Conservation (phyloP, 2,797 vertebrate genomes). For the Argya squamiceps region DNA sequence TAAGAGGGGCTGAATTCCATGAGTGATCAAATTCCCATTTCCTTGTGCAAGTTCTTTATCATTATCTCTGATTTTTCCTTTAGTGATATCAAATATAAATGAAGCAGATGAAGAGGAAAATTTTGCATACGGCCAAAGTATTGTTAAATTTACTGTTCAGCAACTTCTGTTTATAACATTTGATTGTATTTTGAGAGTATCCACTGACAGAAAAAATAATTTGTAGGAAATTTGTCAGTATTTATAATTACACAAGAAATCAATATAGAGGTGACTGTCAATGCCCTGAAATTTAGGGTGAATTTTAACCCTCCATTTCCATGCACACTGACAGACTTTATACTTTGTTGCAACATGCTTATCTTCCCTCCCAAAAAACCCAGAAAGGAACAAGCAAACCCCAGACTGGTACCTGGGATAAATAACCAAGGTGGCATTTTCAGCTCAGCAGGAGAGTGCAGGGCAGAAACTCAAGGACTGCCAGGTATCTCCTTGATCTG, state of each 20-base stretch:
- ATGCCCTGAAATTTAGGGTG: not conserved
- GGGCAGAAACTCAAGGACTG: not conserved
- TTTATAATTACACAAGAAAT: not conserved
- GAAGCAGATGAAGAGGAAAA: not conserved
- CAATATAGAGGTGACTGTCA: not conserved
- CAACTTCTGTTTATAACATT: not conserved
- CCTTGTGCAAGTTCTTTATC: not conserved
- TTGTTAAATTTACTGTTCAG: not conserved
- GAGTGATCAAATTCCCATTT: constrained; percentile 12
- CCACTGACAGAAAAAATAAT: not conserved
- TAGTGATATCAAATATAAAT: not conserved
- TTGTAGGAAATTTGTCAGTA: not conserved
- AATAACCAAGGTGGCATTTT: not conserved
- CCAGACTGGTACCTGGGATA: not conserved
- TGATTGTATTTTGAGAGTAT: not conserved
- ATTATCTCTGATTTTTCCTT: not conserved
- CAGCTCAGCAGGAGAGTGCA: not conserved
- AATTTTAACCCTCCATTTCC: not conserved
- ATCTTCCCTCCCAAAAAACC: not conserved
- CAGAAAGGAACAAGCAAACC: not conserved
- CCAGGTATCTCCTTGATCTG: not conserved
- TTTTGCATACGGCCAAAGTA: not conserved
- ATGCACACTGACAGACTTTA: not conserved
- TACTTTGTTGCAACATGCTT: not conserved
- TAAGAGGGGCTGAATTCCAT: not conserved